Evolutionary conservation across 1,140 invertebrate genomes (phyloP).

Genomic region (Drosophila trapezifrons): DNA sequence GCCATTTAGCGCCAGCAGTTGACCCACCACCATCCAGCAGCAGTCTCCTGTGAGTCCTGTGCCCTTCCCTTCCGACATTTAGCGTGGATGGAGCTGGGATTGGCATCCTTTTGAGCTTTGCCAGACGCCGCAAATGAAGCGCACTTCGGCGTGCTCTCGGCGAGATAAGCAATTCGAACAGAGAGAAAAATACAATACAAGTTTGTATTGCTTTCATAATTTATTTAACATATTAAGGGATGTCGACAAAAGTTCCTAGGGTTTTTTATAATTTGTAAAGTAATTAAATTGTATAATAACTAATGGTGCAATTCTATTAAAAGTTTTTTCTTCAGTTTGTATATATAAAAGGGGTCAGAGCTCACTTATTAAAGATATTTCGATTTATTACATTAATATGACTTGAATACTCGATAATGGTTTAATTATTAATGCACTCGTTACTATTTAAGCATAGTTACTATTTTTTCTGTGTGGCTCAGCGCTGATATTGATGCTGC

Average conservation of each 20-base stretch:
- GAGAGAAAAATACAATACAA: not conserved
- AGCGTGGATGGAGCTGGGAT: conserved; percentile 4
- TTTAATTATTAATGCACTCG: no score
- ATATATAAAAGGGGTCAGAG: no score
- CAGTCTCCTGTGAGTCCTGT: conserved; percentile 3
- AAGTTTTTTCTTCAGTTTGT: no score
- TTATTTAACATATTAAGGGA: no score
- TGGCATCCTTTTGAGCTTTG: conserved; percentile 70
- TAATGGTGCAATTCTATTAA: not conserved
- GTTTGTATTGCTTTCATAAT: no score
- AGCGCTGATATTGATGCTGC: conserved; percentile 25
- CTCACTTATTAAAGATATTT: no score
- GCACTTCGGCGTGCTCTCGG: conserved; percentile 65
- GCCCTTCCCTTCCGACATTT: not conserved
- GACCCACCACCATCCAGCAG: conserved; percentile 36
- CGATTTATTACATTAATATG: no score
- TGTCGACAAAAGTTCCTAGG: not conserved
- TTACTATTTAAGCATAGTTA: not conserved
- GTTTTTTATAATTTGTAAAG: not conserved
- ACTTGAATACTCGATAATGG: no score
- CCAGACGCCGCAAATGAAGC: conserved; percentile 71
- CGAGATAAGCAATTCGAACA: conserved; percentile 66
- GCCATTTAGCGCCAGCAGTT: conserved; percentile 70
- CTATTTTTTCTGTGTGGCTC: conserved; percentile 16
- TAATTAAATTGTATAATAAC: not conserved